Percentiles rank a stretch among this genome's conserved stretches.
phyloP scores from a whole-genome alignment of 2,797 vertebrate species.

The Capromys pilorides region DNA sequence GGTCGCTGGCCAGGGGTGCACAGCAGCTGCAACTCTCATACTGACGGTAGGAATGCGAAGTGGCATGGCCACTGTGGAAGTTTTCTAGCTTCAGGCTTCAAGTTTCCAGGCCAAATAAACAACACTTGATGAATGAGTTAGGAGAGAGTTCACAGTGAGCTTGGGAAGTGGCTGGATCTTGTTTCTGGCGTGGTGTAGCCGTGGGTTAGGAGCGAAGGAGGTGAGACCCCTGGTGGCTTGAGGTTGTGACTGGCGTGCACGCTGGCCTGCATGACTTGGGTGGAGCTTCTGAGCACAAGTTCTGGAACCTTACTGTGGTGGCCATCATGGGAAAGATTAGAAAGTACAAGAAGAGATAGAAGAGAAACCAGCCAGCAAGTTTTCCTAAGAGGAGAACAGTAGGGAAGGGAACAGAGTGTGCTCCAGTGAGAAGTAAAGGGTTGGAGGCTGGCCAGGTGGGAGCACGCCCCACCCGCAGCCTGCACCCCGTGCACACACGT shows the following conservation, averaged over 20 bases:
- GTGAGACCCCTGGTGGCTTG: background rate
- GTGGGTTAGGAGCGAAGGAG: background rate
- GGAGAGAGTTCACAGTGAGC: background rate
- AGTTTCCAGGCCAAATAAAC: background rate
- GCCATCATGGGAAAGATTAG: background rate
- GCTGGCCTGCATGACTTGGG: background rate
- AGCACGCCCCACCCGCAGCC: fast-evolving
- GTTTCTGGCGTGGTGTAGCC: background rate
- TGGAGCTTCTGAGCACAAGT: background rate
- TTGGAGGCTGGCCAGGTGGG: background rate
- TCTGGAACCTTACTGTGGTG: background rate
- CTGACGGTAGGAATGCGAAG: background rate
- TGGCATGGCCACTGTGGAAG: background rate
- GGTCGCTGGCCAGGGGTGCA: background rate
- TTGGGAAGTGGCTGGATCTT: background rate
- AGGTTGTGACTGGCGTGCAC: background rate
- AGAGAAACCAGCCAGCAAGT: background rate
- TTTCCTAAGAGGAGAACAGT: background rate
- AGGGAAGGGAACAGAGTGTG: background rate
- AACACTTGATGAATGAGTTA: background rate
- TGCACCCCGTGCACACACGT: fast-evolving
- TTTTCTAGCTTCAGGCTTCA: background rate
- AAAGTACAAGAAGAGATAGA: background rate
- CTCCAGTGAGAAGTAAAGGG: background rate
- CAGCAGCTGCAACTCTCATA: background rate